A percentile compares a stretch with the other conserved stretches of the same genome.
These are phyloP conservation scores for Melanotaenia duboulayi DNA, from an alignment of 2,113 vertebrate species.

Conservation along the genomic window DNA sequence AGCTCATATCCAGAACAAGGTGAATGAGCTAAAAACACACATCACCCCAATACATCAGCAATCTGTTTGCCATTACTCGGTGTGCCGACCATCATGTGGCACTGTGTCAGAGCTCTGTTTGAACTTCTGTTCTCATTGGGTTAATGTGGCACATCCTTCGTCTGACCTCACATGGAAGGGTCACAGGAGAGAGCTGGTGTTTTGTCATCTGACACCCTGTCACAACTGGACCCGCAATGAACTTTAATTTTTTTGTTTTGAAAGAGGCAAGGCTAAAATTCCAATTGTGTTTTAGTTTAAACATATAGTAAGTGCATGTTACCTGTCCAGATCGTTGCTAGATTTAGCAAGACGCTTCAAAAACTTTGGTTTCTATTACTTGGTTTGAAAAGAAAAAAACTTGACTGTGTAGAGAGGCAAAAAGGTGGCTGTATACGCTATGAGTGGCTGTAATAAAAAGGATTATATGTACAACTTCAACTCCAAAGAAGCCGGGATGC, in stretches of 20 bases:
- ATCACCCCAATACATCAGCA: slow-evolving; percentile 25
- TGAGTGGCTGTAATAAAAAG: too few relatives aligned
- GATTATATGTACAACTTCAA: too few relatives aligned
- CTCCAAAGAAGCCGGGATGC: too few relatives aligned
- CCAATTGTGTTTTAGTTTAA: too few relatives aligned
- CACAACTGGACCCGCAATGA: slow-evolving; percentile 22
- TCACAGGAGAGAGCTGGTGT: slow-evolving; percentile 25
- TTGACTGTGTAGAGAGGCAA: background rate
- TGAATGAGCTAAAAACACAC: slow-evolving; percentile 18
- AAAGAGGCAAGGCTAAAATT: too few relatives aligned
- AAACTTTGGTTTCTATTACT: too few relatives aligned
- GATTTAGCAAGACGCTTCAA: too few relatives aligned
- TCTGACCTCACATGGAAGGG: slow-evolving; percentile 37
- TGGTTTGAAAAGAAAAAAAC: background rate
- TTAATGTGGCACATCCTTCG: slow-evolving; percentile 20
- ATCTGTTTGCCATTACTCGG: slow-evolving; percentile 64
- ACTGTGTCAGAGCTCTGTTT: slow-evolving; percentile 46
- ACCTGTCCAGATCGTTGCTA: background rate
- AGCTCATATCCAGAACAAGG: slow-evolving; percentile 17
- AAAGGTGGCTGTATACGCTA: background rate
- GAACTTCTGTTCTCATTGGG: slow-evolving; percentile 39
- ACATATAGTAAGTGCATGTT: background rate
- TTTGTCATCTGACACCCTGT: slow-evolving; percentile 40
- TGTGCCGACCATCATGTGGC: slow-evolving; percentile 26
- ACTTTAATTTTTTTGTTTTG: background rate